A percentile compares a stretch with the other conserved stretches of the same genome.
These are phyloP conservation scores for Acrocephalus kingi DNA, from an alignment of 2,113 vertebrate species.

Conservation along the genomic window DNA sequence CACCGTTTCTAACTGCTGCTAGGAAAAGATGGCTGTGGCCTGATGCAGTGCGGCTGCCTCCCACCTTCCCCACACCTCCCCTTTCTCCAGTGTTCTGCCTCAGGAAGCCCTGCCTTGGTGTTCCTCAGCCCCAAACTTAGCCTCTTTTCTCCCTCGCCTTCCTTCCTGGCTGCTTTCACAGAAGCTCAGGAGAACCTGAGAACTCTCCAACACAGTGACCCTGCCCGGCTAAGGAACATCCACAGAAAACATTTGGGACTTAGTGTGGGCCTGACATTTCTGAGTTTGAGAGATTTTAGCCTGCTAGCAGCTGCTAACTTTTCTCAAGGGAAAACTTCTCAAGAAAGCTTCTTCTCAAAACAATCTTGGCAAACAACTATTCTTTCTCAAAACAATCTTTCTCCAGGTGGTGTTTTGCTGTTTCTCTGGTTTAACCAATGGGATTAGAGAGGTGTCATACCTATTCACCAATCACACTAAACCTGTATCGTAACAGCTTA, in stretches of 20 bases:
- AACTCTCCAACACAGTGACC: background rate
- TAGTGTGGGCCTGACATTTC: too few relatives aligned
- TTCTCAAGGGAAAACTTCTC: too few relatives aligned
- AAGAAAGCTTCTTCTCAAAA: too few relatives aligned
- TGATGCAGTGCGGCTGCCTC: background rate
- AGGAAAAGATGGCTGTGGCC: background rate
- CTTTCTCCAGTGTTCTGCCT: accelerated
- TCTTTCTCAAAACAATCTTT: too few relatives aligned
- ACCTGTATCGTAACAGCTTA: too few relatives aligned
- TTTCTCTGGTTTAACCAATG: too few relatives aligned
- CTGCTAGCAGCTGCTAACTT: too few relatives aligned
- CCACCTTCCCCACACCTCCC: background rate
- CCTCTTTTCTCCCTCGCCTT: background rate
- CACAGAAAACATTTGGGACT: background rate
- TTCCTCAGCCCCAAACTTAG: background rate
- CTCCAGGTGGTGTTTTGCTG: too few relatives aligned
- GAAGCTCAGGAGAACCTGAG: background rate
- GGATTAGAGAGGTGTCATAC: too few relatives aligned
- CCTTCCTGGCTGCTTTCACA: background rate
- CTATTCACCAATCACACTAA: too few relatives aligned
- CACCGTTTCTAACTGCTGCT: background rate
- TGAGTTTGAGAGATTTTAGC: too few relatives aligned
- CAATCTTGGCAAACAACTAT: too few relatives aligned
- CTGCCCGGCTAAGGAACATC: background rate
- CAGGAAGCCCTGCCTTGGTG: background rate